Base-by-base conservation (phyloP, 2,113 vertebrate genomes). In the Misgurnus anguillicaudatus region DNA sequence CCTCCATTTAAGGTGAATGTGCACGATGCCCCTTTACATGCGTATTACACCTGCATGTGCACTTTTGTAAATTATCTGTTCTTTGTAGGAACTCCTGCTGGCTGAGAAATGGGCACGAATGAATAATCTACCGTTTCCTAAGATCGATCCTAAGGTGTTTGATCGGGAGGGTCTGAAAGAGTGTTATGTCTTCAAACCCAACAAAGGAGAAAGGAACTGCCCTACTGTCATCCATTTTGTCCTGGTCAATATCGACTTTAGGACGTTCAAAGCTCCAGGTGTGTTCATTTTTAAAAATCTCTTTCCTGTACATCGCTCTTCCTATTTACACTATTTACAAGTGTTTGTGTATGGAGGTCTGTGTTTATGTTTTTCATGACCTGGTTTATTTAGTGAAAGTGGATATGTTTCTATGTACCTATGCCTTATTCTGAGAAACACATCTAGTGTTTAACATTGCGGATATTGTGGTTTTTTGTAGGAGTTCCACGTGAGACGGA, bases 51-150 rank as follows among this genome's bases (percentile, higher is more conserved):
- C 24, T 31, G 24, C 24, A 31, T 31, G 24, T 31, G 24, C 24
- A 31, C 24, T 31, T 31, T 31, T 31, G 24, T 31, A 31, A 31
- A 31, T 31, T 0, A 31, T 31, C 24, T 31, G 24, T 31, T 3
- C 41, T 62, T 47, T 55, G 3, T 65, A 99, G 98, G 98, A 99
- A 87, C 94, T 99, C 71, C 91, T 98, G 5, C 91, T 99, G 75
- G 98, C 98, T 38, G 97, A 99, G 85, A 99, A 99, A 84, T 99
- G 98, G 97, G 97, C 97, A 66, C 95, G 93, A 79, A 99, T 99
- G 98, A 98, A 99, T 91, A 98, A 98, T 75, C 95, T 99, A 45
- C 93, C 96, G 0, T 99, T 99, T 85, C 97, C 98, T 0, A 99
- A 98, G 90, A 99, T 99, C n/a, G 96, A 99, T 83, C 94, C 96